A percentile compares a stretch with the other conserved stretches of the same genome.
Evolutionary conservation across 2,113 vertebrate species (phyloP).

Genomic region (Galemys pyrenaicus): DNA sequence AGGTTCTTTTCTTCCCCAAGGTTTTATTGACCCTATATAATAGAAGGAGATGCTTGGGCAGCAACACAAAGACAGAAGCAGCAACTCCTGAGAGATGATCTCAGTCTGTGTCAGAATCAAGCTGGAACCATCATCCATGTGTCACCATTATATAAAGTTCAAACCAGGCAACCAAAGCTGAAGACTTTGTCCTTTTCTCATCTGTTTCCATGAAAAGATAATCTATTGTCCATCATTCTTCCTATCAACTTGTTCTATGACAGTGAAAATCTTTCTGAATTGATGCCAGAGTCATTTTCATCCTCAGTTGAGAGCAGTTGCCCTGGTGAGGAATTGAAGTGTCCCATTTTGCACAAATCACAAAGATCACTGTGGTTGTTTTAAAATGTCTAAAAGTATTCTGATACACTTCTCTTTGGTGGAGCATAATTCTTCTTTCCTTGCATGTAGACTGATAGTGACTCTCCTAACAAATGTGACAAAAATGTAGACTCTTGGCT

Average conservation of each 20-base stretch:
- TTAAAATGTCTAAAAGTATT: slow-evolving; percentile 27
- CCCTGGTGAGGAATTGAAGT: neutral
- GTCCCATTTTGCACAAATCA: neutral
- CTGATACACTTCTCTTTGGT: neutral
- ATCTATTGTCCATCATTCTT: slow-evolving; percentile 7
- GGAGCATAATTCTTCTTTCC: neutral
- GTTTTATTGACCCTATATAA: neutral
- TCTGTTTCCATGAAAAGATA: slow-evolving; percentile 53
- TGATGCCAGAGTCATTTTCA: slow-evolving; percentile 38
- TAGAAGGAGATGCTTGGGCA: neutral
- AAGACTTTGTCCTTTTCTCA: neutral
- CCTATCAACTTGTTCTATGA: neutral
- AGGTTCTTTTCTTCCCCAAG: neutral
- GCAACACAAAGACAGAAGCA: neutral
- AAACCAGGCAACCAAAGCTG: neutral
- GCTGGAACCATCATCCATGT: neutral
- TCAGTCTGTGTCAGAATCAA: neutral
- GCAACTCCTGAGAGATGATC: neutral
- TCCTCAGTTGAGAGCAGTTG: neutral
- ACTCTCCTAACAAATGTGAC: neutral
- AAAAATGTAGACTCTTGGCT: neutral
- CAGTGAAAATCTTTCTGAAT: neutral
- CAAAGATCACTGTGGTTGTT: slow-evolving; percentile 30
- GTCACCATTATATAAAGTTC: neutral
- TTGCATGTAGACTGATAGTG: neutral